A percentile compares a stretch with the other conserved stretches of the same genome.
Evolutionary conservation across 2,888 invertebrate genomes (phyloP).

Genomic region (Notodonta ziczac): DNA sequence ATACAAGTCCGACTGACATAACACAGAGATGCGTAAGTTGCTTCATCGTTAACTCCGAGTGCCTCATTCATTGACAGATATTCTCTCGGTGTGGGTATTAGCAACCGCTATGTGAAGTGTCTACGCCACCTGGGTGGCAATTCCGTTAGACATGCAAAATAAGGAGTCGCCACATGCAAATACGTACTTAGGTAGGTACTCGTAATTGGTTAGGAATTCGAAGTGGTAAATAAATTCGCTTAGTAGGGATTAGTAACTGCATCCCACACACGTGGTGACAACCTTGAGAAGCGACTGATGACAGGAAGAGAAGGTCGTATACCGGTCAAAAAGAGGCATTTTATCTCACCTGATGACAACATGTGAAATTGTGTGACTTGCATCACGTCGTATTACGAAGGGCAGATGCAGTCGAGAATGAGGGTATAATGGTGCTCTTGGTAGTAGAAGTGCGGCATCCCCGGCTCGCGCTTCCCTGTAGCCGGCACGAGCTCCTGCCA

Average conservation of each 20-base stretch:
- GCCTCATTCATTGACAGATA: slow-evolving; percentile 53
- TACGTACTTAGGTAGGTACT: neutral
- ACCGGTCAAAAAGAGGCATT: too few relatives aligned
- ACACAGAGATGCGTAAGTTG: slow-evolving; percentile 50
- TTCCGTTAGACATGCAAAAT: neutral
- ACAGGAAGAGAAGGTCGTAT: too few relatives aligned
- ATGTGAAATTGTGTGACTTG: slow-evolving; percentile 88
- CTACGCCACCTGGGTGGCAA: slow-evolving; percentile 41
- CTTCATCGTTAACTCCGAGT: slow-evolving; percentile 48
- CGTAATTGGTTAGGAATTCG: neutral
- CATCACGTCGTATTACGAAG: slow-evolving; percentile 91
- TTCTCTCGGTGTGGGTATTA: slow-evolving; percentile 42
- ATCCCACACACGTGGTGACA: too few relatives aligned
- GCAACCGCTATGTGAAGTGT: slow-evolving; percentile 40
- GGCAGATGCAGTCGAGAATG: slow-evolving; percentile 95
- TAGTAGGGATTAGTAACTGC: too few relatives aligned
- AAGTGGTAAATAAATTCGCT: too few relatives aligned
- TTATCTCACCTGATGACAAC: slow-evolving; percentile 92
- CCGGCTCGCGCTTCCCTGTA: slow-evolving; percentile 94
- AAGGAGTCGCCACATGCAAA: neutral
- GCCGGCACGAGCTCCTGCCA: slow-evolving; percentile 91
- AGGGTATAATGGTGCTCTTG: slow-evolving; percentile 95
- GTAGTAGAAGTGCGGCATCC: slow-evolving; percentile 92
- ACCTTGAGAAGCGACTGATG: too few relatives aligned
- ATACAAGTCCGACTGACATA: slow-evolving; percentile 44